phyloP scores from a whole-genome alignment of 2,113 vertebrate genomes.

The Narcine bancroftii region DNA sequence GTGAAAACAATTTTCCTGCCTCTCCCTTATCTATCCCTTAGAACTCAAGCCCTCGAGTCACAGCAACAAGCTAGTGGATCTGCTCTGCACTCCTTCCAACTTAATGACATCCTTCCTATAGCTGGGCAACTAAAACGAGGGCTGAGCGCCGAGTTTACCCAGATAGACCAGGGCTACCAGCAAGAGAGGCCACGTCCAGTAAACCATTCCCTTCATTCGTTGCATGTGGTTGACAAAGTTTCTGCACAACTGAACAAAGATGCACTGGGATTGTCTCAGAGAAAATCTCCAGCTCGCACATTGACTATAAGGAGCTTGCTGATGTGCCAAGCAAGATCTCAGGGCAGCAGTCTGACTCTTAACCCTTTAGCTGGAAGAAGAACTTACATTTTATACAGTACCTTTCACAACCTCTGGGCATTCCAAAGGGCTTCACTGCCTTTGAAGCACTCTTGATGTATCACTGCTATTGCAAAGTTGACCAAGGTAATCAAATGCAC shows the following conservation, averaged over 20 bases:
- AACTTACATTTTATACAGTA: neutral
- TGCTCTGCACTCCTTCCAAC: no score
- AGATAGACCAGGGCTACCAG: no score
- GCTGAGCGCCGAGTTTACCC: no score
- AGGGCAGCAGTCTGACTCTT: neutral
- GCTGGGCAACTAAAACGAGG: no score
- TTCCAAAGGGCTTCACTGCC: neutral
- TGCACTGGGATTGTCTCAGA: neutral
- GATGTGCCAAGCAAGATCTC: neutral
- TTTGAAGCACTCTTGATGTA: neutral
- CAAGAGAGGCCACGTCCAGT: no score
- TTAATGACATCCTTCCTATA: no score
- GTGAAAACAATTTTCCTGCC: no score
- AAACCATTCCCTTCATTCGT: neutral
- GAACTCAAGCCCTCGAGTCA: no score
- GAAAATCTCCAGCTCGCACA: neutral
- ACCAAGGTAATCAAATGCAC: no score
- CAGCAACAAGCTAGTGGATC: no score
- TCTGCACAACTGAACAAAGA: neutral
- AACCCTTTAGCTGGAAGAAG: neutral
- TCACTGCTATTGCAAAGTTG: neutral
- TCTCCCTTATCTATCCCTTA: no score
- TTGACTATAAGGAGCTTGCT: neutral
- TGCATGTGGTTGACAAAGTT: no score
- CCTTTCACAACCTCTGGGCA: neutral